phyloP scores from a whole-genome alignment of 2,113 vertebrate genomes.

The Brachyistius frenatus region DNA sequence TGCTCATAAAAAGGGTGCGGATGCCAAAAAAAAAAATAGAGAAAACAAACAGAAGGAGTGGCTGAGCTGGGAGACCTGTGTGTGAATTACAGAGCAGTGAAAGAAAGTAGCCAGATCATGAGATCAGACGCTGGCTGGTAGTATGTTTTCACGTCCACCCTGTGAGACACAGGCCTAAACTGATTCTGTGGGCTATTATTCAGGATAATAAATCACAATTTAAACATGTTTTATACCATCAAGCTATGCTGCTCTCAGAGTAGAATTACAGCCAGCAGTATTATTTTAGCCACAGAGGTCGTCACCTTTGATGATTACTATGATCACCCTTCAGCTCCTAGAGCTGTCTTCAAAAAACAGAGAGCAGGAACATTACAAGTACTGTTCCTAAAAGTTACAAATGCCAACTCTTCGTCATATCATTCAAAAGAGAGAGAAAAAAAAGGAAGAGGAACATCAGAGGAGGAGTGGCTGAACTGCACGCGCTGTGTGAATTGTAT shows the following conservation, averaged over 20 bases:
- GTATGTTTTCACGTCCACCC: conserved; percentile 48
- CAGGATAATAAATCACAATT: conserved; percentile 59
- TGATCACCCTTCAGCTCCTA: conserved; percentile 22
- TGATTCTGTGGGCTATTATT: conserved; percentile 44
- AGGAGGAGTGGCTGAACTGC: conserved; percentile 60
- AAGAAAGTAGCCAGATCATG: conserved; percentile 58
- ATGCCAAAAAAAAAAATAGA: conserved; percentile 13
- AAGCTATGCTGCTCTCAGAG: neutral
- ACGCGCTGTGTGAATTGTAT: conserved; percentile 66
- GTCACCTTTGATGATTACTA: conserved; percentile 45
- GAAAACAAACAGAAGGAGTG: conserved; percentile 32
- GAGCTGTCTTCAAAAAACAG: conserved; percentile 5
- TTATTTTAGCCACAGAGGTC: conserved; percentile 15
- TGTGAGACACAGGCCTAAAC: conserved; percentile 45
- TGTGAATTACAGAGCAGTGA: conserved; percentile 47
- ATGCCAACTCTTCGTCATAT: conserved; percentile 46
- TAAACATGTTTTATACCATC: conserved; percentile 35
- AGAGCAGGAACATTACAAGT: conserved; percentile 47
- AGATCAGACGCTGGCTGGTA: conserved; percentile 67
- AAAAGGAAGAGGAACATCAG: conserved; percentile 22
- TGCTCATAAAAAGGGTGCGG: neutral
- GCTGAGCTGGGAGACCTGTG: conserved; percentile 29
- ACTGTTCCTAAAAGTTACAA: conserved; percentile 37
- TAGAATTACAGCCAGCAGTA: neutral
- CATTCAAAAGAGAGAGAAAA: conserved; percentile 38